These are phyloP conservation scores for Gryllus longicercus DNA, from an alignment of 2,888 invertebrate species.

Conservation along the genomic window DNA sequence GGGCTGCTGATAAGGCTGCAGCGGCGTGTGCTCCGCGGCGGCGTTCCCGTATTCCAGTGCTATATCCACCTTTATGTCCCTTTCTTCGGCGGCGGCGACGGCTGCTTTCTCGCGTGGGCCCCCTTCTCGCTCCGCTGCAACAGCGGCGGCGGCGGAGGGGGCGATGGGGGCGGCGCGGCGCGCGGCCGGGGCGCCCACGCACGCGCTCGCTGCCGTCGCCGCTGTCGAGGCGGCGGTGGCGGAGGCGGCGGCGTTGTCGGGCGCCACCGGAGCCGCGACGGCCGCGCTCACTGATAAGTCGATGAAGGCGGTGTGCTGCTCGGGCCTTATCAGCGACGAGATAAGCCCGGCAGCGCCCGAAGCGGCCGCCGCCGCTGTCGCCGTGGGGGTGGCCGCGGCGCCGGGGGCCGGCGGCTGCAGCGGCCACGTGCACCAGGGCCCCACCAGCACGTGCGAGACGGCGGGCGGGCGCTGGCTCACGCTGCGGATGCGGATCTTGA, in stretches of 20 bases:
- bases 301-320: neutral
- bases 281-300: constrained; percentile 17
- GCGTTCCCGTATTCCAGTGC: neutral
- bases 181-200: constrained; percentile 11
- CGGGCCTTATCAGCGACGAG: neutral
- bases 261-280: neutral
- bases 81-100: neutral
- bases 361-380: neutral
- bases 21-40: neutral
- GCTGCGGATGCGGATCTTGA: constrained; percentile 36
- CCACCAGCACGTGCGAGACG: constrained; percentile 29
- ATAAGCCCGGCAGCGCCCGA: neutral
- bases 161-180: neutral
- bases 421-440: constrained; percentile 33
- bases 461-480: constrained; percentile 32
- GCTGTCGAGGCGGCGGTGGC: neutral
- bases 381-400: constrained; percentile 17
- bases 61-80: constrained; percentile 18
- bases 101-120: neutral
- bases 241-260: neutral
- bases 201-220: neutral
- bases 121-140: neutral
- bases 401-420: constrained; percentile 11
- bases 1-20: neutral
- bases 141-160: neutral